A percentile compares a stretch with the other conserved stretches of the same genome.
phyloP scores from a whole-genome alignment of 2,113 vertebrate genomes.

The Oncorhynchus tshawytscha region DNA sequence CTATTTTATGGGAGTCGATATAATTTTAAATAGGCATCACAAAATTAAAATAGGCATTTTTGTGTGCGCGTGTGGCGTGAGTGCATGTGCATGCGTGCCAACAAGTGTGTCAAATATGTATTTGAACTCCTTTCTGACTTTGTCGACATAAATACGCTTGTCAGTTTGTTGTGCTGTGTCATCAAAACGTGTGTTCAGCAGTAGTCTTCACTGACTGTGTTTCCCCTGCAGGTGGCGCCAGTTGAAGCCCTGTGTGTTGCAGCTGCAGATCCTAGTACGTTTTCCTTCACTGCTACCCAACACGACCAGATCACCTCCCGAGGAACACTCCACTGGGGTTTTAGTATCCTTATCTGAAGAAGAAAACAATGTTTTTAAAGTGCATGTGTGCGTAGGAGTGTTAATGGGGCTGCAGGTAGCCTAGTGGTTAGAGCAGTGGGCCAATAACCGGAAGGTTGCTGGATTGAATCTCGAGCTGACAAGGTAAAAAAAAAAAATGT shows the following conservation, averaged over 20 bases:
- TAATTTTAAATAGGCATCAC: no score
- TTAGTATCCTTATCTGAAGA: constrained; percentile 2
- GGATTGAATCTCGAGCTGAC: no score
- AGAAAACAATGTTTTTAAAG: no score
- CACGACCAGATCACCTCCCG: constrained; percentile 78
- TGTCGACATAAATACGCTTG: no score
- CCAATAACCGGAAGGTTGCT: no score
- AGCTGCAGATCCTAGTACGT: constrained; percentile 66
- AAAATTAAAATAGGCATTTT: neutral
- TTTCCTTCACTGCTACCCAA: constrained; percentile 66
- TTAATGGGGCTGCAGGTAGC: neutral
- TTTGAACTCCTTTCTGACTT: neutral
- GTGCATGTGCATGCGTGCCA: no score
- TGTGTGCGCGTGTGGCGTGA: neutral
- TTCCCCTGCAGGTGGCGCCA: constrained; percentile 70
- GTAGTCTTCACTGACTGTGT: constrained; percentile 44
- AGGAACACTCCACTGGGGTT: neutral
- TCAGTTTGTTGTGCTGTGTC: neutral
- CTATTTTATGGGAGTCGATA: no score
- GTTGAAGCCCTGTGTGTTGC: constrained; percentile 58
- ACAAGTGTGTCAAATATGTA: neutral
- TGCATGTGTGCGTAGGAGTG: neutral
- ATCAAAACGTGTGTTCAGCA: constrained; percentile 60
- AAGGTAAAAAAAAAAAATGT: no score
- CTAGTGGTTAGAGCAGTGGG: no score